A percentile compares a stretch with the other conserved stretches of the same genome.
Evolutionary conservation across 1,140 invertebrate genomes (phyloP).

Genomic region (Leptoteleia sp.): DNA sequence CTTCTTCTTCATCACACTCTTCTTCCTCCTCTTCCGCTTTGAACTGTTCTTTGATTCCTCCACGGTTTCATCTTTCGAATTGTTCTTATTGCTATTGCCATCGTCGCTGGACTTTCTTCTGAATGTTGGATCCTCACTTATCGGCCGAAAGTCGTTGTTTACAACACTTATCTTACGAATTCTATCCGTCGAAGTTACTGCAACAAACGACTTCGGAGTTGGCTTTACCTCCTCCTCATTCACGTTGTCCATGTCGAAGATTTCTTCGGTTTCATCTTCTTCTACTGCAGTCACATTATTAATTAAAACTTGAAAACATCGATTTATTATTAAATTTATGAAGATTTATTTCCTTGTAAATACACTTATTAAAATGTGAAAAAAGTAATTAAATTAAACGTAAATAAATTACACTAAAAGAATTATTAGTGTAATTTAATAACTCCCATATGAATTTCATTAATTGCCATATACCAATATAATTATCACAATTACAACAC

Average conservation of each 20-base stretch:
- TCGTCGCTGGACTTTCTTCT: constrained; percentile 75
- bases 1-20: constrained; percentile 89
- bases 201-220: constrained; percentile 77
- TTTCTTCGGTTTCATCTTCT: constrained; percentile 80
- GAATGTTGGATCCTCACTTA: constrained; percentile 73
- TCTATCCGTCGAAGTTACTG: constrained; percentile 75
- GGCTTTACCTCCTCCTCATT: constrained; percentile 79
- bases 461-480: too few species aligned
- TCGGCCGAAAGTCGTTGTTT: constrained; percentile 84
- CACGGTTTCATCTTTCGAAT: constrained; percentile 73
- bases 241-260: constrained; percentile 86
- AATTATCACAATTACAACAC: too few species aligned
- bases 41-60: constrained; percentile 76
- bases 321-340: too few species aligned
- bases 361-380: too few species aligned
- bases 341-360: too few species aligned
- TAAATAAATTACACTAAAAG: too few species aligned
- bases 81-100: constrained; percentile 71
- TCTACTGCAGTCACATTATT: too few species aligned
- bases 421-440: too few species aligned
- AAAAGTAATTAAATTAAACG: too few species aligned
- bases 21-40: constrained; percentile 89
- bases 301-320: too few species aligned
- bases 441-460: too few species aligned
- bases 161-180: constrained; percentile 80